Conservation (phyloP, 1,140 invertebrate genomes). For the Reticulitermes speratus region DNA sequence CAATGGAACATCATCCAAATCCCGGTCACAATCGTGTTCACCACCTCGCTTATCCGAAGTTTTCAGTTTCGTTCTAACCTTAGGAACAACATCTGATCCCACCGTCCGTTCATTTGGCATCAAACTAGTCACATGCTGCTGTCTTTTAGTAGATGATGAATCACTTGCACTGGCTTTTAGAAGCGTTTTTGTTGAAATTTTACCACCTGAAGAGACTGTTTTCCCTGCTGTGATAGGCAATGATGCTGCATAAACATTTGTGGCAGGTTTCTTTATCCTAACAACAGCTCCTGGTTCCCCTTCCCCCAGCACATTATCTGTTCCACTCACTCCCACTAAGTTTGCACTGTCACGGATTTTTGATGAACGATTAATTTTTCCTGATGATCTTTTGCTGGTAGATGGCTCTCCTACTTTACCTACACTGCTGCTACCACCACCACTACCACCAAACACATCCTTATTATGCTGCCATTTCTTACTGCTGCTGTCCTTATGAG, state of each 20-base stretch:
- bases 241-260: constrained; percentile 1
- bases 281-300: background rate
- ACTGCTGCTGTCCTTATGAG: constrained; percentile 55
- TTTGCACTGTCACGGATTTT: constrained; percentile 29
- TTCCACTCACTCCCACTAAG: background rate
- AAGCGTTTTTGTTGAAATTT: constrained; percentile 32
- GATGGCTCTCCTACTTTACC: background rate
- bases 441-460: constrained; percentile 33
- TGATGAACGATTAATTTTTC: constrained; percentile 29
- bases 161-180: constrained; percentile 26
- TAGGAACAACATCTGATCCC: constrained; percentile 23
- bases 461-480: constrained; percentile 33
- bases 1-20: constrained; percentile 36
- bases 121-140: background rate
- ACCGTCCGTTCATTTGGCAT: constrained; percentile 8
- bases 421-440: background rate
- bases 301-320: background rate
- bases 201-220: constrained; percentile 28
- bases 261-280: constrained; percentile 23
- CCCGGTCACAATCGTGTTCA: constrained; percentile 32
- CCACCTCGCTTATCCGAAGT: constrained; percentile 21
- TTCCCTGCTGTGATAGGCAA: background rate
- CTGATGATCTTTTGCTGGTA: constrained; percentile 22
- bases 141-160: constrained; percentile 16
- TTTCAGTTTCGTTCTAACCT: constrained; percentile 37